Conservation (phyloP, 2,113 vertebrate genomes). For the Callipepla californica region DNA sequence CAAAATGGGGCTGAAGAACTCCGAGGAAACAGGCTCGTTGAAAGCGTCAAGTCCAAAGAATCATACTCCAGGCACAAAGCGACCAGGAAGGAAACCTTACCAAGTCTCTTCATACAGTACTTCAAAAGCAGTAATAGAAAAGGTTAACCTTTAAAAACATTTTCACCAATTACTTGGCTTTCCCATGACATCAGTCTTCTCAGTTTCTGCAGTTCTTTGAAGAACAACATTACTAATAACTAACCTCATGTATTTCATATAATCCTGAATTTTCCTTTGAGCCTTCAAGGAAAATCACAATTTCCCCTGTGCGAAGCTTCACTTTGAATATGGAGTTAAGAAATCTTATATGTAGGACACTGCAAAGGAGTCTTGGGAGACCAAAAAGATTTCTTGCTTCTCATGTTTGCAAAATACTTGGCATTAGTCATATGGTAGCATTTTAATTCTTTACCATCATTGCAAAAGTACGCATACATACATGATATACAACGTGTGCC, state of each 20-base stretch:
- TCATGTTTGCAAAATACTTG: slow-evolving; percentile 61
- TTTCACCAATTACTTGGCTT: slow-evolving; percentile 48
- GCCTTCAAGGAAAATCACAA: slow-evolving; percentile 7
- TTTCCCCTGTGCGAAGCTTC: slow-evolving; percentile 44
- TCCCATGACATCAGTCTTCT: slow-evolving; percentile 59
- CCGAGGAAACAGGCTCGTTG: not conserved
- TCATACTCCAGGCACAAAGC: not conserved
- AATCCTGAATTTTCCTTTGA: slow-evolving; percentile 55
- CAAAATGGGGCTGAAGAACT: not conserved
- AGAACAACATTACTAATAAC: slow-evolving; percentile 53
- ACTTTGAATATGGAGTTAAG: slow-evolving; percentile 16
- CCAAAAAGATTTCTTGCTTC: slow-evolving; percentile 57
- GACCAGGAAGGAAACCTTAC: not conserved
- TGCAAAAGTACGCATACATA: slow-evolving; percentile 24
- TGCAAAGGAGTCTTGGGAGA: slow-evolving; percentile 54
- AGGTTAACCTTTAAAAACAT: slow-evolving; percentile 51
- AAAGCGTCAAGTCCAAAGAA: not conserved
- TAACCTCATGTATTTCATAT: slow-evolving; percentile 49
- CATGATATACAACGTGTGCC: not conserved
- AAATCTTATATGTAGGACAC: slow-evolving; percentile 29
- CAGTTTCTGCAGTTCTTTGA: slow-evolving; percentile 62
- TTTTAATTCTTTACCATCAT: slow-evolving; percentile 60
- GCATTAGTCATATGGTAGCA: slow-evolving; percentile 53
- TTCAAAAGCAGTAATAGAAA: slow-evolving; percentile 19
- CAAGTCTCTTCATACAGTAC: not conserved